A percentile compares a stretch with the other conserved stretches of the same genome.
These are phyloP conservation scores for Salticus scenicus DNA, from an alignment of 2,888 invertebrate genomes.

Conservation along the genomic window DNA sequence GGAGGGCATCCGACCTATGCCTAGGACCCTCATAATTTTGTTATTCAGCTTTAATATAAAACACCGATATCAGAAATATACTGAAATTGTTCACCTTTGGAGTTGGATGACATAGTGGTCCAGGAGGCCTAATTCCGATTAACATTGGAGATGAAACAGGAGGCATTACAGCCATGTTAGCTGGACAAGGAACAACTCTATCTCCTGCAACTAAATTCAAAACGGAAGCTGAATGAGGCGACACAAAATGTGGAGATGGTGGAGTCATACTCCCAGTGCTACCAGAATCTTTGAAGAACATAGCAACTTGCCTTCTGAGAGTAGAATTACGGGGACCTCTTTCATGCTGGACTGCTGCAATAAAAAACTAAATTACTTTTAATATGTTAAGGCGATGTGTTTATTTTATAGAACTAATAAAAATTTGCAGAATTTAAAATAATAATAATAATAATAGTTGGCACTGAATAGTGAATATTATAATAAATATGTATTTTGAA, in stretches of 20 bases:
- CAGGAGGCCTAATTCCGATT: constrained; percentile 37
- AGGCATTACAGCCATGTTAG: background rate
- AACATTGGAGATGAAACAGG: constrained; percentile 53
- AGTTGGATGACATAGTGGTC: constrained; percentile 75
- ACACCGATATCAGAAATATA: too few species aligned
- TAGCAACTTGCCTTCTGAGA: constrained; percentile 92
- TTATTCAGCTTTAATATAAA: too few species aligned
- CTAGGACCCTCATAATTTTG: too few species aligned
- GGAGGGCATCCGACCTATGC: too few species aligned
- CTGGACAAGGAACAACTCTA: constrained; percentile 10
- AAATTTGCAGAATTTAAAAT: too few species aligned
- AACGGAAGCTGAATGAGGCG: background rate
- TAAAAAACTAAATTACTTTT: constrained; percentile 70
- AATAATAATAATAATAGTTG: too few species aligned
- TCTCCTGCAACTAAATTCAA: background rate
- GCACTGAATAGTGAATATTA: too few species aligned
- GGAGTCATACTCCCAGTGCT: constrained; percentile 29
- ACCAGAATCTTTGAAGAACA: constrained; percentile 82
- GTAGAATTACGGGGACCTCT: constrained; percentile 97
- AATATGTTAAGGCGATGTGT: too few species aligned
- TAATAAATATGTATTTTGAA: too few species aligned
- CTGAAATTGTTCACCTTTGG: constrained; percentile 76
- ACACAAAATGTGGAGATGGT: background rate
- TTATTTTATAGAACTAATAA: too few species aligned
- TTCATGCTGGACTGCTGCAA: constrained; percentile 97